Percentiles rank a stretch among this genome's conserved stretches.
Evolutionary conservation across 2,797 vertebrate genomes (phyloP).

Genomic region (Cuniculus paca): DNA sequence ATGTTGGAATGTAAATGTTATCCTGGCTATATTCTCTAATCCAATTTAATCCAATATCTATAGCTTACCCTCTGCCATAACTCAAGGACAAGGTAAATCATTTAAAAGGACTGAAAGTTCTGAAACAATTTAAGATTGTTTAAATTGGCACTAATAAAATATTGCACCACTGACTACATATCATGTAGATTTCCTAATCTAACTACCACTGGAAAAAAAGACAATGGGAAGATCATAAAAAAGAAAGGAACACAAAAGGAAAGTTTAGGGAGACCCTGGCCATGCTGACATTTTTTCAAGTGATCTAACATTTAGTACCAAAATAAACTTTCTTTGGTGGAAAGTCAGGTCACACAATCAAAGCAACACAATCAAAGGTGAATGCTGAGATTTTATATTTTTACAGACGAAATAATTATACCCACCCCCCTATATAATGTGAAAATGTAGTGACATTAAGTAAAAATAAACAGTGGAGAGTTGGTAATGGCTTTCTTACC

Average conservation of each 20-base stretch:
- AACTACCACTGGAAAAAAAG: not conserved
- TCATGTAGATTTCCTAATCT: not conserved
- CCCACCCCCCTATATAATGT: not conserved
- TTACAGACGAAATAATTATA: not conserved
- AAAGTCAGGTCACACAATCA: not conserved
- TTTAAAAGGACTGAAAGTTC: not conserved
- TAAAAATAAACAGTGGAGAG: not conserved
- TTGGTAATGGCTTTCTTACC: constrained; percentile 88
- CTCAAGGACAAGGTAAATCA: not conserved
- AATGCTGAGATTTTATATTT: constrained; percentile 1
- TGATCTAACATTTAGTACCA: not conserved
- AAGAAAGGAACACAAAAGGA: not conserved
- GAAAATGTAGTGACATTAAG: not conserved
- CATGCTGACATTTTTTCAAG: not conserved
- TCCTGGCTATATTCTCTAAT: not conserved
- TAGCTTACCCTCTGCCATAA: not conserved
- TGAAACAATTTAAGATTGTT: not conserved
- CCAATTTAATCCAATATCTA: not conserved
- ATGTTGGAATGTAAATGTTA: rapidly evolving
- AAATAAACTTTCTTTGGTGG: not conserved
- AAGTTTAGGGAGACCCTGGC: not conserved
- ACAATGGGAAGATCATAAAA: not conserved
- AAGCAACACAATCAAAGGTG: not conserved
- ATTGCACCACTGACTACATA: not conserved
- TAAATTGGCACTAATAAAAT: not conserved